Evolutionary conservation across 2,888 invertebrate genomes (phyloP), one percentile per base, ranked within the genome.

Genomic region (Cheilosia scutellata): DNA sequence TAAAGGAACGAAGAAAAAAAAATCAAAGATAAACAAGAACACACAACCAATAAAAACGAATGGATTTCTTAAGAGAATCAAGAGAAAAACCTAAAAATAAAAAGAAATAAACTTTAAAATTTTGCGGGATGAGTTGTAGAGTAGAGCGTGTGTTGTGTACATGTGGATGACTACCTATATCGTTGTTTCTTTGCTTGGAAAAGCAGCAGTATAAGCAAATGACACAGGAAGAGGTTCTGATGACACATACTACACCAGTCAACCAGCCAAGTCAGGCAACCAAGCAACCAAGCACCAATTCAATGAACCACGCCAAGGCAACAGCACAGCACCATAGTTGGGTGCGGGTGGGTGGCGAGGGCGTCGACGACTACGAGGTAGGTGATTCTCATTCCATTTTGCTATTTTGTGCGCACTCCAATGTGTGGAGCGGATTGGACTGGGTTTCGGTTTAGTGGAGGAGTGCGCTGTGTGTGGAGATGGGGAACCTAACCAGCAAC

Each of bases 391-490:
- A 86, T 82, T 71, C 76, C 76, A 71, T 55, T 84, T 79, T 76
- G 79, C 70, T 79, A 75, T 75, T 75, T 71, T 79, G 70, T 80
- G 84, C 70, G 75, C 84, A 80, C 80, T 75, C 66, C 79, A 62
- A 84, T 80, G 79, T 84, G 71, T 60, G 80, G 79, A 84, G 80
- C 79, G 75, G 63, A 65, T 79, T 58, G 84, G 75, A 84, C 71
- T 84, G 80, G 68, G 55, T 57, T 82, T 82, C 60, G 37, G 44
- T 44, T 51, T 27, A 25, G 25, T 27, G 53, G 70, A 66, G 49
- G 42, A 66, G 27, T 13, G 51, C 51, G 40, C 29, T 49, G 42
- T 57, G 51, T 63, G 75, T 16, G 13, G 37, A 55, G 74, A 53
- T 63, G 16, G 44, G 57, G 75, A 49, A 77, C 71, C 60, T 72